A percentile compares a stretch with the other conserved stretches of the same genome.
These are phyloP conservation scores for Piaya cayana DNA, from an alignment of 2,113 vertebrate species.

Conservation along the genomic window DNA sequence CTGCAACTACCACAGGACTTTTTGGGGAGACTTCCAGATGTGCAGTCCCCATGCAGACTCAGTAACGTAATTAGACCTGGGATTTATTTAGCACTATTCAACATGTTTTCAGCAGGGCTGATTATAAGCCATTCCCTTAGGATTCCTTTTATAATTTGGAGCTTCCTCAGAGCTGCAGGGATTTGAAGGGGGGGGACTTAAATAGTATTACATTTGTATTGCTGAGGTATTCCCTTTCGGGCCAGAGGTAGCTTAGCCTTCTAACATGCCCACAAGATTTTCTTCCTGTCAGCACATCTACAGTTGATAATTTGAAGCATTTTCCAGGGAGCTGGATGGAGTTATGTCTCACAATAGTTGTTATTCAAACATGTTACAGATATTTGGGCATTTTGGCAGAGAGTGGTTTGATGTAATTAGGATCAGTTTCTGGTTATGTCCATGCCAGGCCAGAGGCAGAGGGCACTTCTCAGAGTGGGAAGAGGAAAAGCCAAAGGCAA, in stretches of 20 bases:
- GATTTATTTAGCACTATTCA: neutral
- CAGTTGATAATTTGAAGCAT: conserved; percentile 47
- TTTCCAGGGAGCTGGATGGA: conserved; percentile 57
- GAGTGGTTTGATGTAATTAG: conserved; percentile 72
- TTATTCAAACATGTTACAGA: conserved; percentile 64
- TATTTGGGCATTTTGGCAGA: conserved; percentile 71
- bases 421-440: conserved; percentile 75
- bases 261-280: conserved; percentile 37
- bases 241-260: conserved; percentile 38
- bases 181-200: conserved; percentile 19
- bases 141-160: conserved; percentile 46
- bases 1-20: neutral
- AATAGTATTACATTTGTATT: conserved; percentile 35
- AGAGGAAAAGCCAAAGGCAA: conserved; percentile 81
- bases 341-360: conserved; percentile 45
- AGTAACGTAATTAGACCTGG: conserved; percentile 47
- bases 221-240: conserved; percentile 23
- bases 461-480: conserved; percentile 66
- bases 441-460: conserved; percentile 71
- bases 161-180: conserved; percentile 42
- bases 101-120: conserved; percentile 45
- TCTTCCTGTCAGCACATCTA: conserved; percentile 49
- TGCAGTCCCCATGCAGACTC: conserved; percentile 1
- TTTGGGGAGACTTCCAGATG: conserved; percentile 15
- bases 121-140: conserved; percentile 31